Evolutionary conservation across 1,140 invertebrate genomes (phyloP), one percentile per base, ranked within the genome.

Genomic region (Helicoverpa armigera): DNA sequence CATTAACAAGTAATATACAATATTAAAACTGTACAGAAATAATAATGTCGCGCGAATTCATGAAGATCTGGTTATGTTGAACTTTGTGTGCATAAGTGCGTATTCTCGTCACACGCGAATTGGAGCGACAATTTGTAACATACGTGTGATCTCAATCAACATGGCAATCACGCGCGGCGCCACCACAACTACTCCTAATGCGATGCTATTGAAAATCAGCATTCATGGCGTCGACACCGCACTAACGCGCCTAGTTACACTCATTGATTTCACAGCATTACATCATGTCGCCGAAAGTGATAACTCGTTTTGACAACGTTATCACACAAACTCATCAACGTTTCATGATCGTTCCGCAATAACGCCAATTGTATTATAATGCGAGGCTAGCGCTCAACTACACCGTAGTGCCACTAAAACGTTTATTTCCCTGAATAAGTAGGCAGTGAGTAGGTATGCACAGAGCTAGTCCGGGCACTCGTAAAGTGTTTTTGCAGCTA

Each of bases 111-210:
- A 90, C 89, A 90, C 86, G 80, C 84, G 87, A 94, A 89, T 87
- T 91, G 86, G 92, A 91, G 88, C 89, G 86, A 90, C 90, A 91
- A 91, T 92, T 94, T 91, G 90, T 91, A 87, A 88, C 88, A 89
- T 88, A 88, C 89, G 92, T 85, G 88, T 83, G 82, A 88, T 88
- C 84, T 83, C 85, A 90, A 92, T 94, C 90, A 90, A 86, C 84
- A 93, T 92, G 85, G 83, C 88, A 89, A 92, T 90, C 92, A 94
- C 92, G 91, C 86, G 70, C 90, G 84, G 79, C 87, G 88, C 88
- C 86, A 82, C 86, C 87, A 85, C 89, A 91, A 91, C 88, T 89
- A 91, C 85, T 90, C 85, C 83, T 92, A 93, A 93, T 93, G 88
- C 85, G 80, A 79, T 81, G 51, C 70, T 88, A 92, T 92, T 91